phyloP scores from a whole-genome alignment of 92 coral and sea anemone species.

The Epizoanthus ramosus region DNA sequence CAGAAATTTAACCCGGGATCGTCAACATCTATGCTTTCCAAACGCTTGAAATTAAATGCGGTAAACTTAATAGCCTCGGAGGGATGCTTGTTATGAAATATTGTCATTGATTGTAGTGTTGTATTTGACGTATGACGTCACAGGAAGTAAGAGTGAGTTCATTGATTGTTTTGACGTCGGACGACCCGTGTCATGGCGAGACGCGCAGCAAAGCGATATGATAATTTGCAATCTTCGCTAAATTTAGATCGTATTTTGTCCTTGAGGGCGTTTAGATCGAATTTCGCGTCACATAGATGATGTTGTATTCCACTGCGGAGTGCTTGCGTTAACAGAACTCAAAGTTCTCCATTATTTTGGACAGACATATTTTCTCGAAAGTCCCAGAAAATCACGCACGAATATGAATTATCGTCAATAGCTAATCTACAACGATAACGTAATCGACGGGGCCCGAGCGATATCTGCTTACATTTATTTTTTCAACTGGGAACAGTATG shows the following conservation, averaged over 20 bases:
- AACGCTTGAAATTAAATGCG: conserved; percentile 13
- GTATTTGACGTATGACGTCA: conserved; percentile 75
- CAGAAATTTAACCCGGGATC: background rate
- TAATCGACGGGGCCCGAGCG: conserved; percentile 21
- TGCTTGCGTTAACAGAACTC: conserved; percentile 6
- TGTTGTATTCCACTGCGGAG: conserved; percentile 27
- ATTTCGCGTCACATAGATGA: conserved; percentile 77
- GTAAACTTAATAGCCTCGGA: background rate
- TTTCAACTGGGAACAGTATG: conserved; percentile 21
- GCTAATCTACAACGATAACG: conserved; percentile 23
- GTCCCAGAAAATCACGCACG: conserved; percentile 33
- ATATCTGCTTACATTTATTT: conserved; percentile 15
- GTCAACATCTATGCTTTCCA: conserved; percentile 18
- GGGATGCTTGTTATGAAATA: conserved; percentile 47
- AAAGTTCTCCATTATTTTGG: conserved; percentile 27
- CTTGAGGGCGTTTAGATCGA: conserved; percentile 71
- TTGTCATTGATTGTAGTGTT: conserved; percentile 32
- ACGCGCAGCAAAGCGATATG: conserved; percentile 59
- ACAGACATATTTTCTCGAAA: background rate
- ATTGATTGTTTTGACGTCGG: conserved; percentile 84
- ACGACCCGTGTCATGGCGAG: conserved; percentile 46
- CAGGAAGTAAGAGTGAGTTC: conserved; percentile 88
- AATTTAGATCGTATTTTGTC: conserved; percentile 72
- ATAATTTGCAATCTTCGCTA: conserved; percentile 76
- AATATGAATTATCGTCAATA: conserved; percentile 38